Percentiles rank a stretch among this genome's conserved stretches.
These are phyloP conservation scores for Porites lutea DNA, from an alignment of 64 coral and sea anemone species.

Conservation along the genomic window DNA sequence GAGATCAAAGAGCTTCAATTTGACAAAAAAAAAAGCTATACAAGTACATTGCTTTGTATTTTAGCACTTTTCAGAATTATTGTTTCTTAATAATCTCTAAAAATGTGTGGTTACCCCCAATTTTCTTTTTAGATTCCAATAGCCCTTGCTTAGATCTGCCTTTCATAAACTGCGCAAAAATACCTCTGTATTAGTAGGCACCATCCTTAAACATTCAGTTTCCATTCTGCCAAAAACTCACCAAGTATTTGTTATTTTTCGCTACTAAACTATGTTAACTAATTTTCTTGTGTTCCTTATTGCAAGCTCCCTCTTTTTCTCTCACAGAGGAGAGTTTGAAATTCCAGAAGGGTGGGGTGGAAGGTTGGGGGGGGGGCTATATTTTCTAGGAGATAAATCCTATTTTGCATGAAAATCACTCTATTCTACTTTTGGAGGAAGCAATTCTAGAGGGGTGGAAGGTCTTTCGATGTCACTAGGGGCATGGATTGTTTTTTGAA, in stretches of 20 bases:
- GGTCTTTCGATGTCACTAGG: no score
- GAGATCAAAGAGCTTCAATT: not conserved
- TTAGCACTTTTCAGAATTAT: no score
- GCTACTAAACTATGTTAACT: not conserved
- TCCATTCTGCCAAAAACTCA: slow-evolving; percentile 28
- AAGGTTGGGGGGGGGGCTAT: no score
- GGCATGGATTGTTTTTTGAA: no score
- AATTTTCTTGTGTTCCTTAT: not conserved
- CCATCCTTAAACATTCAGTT: slow-evolving; percentile 3
- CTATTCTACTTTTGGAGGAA: no score
- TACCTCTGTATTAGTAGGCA: not conserved
- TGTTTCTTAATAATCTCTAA: no score
- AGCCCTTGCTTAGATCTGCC: not conserved
- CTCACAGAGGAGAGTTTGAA: not conserved
- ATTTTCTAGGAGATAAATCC: no score
- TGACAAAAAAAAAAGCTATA: no score
- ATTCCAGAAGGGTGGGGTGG: not conserved
- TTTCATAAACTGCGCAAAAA: not conserved
- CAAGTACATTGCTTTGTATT: no score
- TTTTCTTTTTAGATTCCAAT: not conserved
- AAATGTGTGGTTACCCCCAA: no score
- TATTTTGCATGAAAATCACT: no score
- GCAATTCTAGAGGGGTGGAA: no score
- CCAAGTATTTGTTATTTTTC: not conserved
- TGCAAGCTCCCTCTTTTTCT: not conserved